Evolutionary conservation across 2,888 invertebrate genomes (phyloP), one percentile per base, ranked within the genome.

Genomic region (Archips crataeganus): DNA sequence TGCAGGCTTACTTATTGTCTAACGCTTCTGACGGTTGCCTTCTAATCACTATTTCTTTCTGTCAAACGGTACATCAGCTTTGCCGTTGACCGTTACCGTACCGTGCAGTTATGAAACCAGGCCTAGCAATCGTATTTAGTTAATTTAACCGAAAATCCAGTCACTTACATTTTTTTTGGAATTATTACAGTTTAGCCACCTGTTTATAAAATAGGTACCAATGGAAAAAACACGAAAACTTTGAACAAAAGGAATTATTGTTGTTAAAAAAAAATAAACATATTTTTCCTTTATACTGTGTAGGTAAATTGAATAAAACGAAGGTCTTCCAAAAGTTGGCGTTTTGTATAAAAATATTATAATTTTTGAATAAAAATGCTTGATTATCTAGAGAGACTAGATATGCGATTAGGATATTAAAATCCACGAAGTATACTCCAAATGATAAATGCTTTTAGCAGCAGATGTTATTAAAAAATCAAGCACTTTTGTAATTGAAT

Each of bases 301-400:
- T 82, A 82, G 80, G 23, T 23, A 23, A 23, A 79, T 80, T 77
- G 74, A 79, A 78, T 62, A 75, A 78, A 61, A 63, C 73, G 77
- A 70, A 76, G 84, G 82, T 84, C 84, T 86, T 86, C 84, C 85
- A 85, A 79, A 78, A 76, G 23, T 62, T 62, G 69, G 68, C 72
- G 70, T 74, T 73, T 71, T 71, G 70, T 74, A 71, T 70, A 77
- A 76, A 72, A 42, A 70, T 62, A 49, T 61, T 36, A 60, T 42
- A 67, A 51, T 66, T 60, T 15, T 70, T 60, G 61, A 60, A 70
- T 76, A 77, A 81, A 78, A 76, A 79, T 75, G 82, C 84, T 85
- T 83, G 74, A 75, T 77, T 81, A 78, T 75, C 63, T 74, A 68
- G 76, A 72, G 76, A 77, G 77, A 75, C 45, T 75, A 76, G 78